These are phyloP conservation scores for Drosophila jambulina DNA, from an alignment of 1,140 invertebrate genomes.

Conservation along the genomic window DNA sequence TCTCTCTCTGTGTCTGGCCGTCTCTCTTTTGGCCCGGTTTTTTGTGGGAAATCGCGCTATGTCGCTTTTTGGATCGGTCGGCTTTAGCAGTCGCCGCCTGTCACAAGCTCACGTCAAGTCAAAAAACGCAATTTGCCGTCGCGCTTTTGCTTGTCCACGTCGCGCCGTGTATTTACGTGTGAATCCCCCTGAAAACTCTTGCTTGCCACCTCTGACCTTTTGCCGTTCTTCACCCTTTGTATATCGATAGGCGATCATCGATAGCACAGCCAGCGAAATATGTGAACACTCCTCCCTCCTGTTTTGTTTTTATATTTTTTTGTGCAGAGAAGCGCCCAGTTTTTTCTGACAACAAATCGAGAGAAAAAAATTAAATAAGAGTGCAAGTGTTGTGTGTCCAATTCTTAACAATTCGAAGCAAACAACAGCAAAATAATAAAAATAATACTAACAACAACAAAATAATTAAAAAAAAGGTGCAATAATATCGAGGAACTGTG, in stretches of 20 bases:
- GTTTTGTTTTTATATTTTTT: constrained; percentile 26
- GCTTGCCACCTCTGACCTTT: constrained; percentile 16
- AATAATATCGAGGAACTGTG: constrained; percentile 1
- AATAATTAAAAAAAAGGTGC: background rate
- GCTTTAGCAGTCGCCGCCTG: constrained; percentile 63
- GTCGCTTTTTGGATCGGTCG: constrained; percentile 73
- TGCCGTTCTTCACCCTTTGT: background rate
- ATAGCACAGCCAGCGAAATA: constrained; percentile 7
- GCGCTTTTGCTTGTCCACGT: constrained; percentile 32
- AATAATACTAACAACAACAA: background rate
- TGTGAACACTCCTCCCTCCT: constrained; percentile 11
- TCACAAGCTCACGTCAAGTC: constrained; percentile 52
- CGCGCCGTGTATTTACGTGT: constrained; percentile 36
- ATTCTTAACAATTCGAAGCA: constrained; percentile 7
- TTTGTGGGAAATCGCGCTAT: constrained; percentile 62
- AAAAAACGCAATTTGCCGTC: constrained; percentile 51
- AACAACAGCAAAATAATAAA: constrained; percentile 1
- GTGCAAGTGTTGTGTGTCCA: constrained; percentile 8
- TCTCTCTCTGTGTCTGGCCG: background rate
- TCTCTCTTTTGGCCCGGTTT: constrained; percentile 24
- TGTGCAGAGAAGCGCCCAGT: constrained; percentile 9
- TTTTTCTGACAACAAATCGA: constrained; percentile 16
- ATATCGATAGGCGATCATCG: constrained; percentile 7
- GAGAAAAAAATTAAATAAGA: background rate
- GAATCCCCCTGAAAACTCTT: constrained; percentile 8